phyloP scores from a whole-genome alignment of 2,797 vertebrate species.

The Enteromius radiatus region DNA sequence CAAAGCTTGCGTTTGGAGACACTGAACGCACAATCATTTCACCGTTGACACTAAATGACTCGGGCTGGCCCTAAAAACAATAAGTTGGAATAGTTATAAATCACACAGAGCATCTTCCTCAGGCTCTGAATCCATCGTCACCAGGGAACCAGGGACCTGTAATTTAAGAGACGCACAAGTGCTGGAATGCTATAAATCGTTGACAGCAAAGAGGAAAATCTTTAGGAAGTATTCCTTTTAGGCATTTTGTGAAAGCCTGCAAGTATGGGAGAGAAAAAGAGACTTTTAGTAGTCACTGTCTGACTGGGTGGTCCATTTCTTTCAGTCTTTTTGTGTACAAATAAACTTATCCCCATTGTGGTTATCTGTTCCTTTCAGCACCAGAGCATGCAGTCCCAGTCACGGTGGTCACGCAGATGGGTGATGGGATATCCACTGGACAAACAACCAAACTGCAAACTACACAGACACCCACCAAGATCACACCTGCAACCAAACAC shows the following conservation, averaged over 20 bases:
- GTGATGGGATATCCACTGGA: conserved; percentile 41
- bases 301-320: conserved; percentile 81
- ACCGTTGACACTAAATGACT: conserved; percentile 70
- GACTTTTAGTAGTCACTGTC: conserved; percentile 79
- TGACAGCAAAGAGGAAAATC: conserved; percentile 56
- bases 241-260: conserved; percentile 46
- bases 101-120: conserved; percentile 69
- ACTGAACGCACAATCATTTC: conserved; percentile 60
- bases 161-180: conserved; percentile 79
- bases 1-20: conserved; percentile 42
- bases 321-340: conserved; percentile 81
- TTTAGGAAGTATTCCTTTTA: conserved; percentile 56
- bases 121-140: conserved; percentile 69
- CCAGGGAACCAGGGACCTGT: conserved; percentile 79
- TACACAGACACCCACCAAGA: conserved; percentile 22
- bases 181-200: conserved; percentile 82
- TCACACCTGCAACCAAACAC: conserved; percentile 32
- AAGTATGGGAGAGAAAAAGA: conserved; percentile 54
- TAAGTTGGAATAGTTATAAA: conserved; percentile 68
- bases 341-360: conserved; percentile 83
- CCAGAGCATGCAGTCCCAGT: conserved; percentile 66
- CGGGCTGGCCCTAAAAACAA: conserved; percentile 71
- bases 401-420: conserved; percentile 57
- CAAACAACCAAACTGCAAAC: conserved; percentile 43
- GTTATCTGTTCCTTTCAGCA: conserved; percentile 71